Percentiles rank a stretch among this genome's conserved stretches.
Evolutionary conservation across 2,797 vertebrate genomes (phyloP).

Genomic region (Cynodonichthys magdalenae): DNA sequence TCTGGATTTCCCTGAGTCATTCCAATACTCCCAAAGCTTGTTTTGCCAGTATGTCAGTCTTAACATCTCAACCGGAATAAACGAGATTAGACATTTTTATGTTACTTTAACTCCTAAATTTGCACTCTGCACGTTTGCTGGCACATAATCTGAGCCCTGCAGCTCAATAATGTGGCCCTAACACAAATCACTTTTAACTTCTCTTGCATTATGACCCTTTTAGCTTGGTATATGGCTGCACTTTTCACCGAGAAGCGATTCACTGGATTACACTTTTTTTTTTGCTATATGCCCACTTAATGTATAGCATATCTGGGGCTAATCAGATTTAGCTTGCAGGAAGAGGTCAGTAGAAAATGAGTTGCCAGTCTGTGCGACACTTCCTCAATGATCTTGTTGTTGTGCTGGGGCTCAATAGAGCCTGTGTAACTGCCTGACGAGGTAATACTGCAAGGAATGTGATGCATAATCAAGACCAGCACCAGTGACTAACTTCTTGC

Average conservation of each 20-base stretch:
- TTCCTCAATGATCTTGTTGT: conserved; percentile 76
- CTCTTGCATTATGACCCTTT: conserved; percentile 2
- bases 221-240: conserved; percentile 35
- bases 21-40: neutral
- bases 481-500: conserved; percentile 58
- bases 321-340: conserved; percentile 69
- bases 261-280: conserved; percentile 62
- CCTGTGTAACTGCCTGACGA: conserved; percentile 70
- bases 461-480: conserved; percentile 65
- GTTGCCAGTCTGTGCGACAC: conserved; percentile 67
- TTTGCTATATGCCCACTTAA: conserved; percentile 50
- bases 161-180: neutral
- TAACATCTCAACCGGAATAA: neutral
- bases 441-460: conserved; percentile 75
- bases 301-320: conserved; percentile 66
- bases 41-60: conserved; percentile 1
- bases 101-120: neutral
- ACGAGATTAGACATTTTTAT: neutral
- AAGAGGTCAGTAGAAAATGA: conserved; percentile 70
- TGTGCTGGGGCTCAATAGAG: conserved; percentile 66
- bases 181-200: conserved; percentile 1
- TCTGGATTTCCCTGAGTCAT: neutral
- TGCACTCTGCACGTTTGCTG: neutral
- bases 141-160: neutral
- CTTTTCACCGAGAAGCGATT: conserved; percentile 52